These are phyloP conservation scores for Mactra quadrangularis DNA, from an alignment of 1,140 invertebrate genomes.

Conservation along the genomic window DNA sequence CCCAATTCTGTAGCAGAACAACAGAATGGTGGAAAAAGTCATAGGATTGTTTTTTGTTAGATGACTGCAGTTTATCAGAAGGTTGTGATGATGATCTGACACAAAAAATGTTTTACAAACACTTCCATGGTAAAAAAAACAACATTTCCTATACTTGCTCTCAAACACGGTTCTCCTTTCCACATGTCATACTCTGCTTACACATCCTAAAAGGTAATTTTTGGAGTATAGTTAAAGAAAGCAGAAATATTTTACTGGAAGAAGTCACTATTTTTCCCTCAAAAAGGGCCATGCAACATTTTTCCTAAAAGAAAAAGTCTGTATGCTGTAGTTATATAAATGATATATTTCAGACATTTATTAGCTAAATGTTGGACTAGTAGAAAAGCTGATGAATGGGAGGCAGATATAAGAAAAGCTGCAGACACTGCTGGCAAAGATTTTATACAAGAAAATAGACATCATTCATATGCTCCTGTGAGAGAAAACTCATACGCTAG, in stretches of 20 bases:
- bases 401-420: slow-evolving; percentile 89
- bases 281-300: too few species aligned
- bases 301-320: neutral
- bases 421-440: slow-evolving; percentile 86
- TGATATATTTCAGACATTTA: slow-evolving; percentile 88
- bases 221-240: neutral
- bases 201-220: too few species aligned
- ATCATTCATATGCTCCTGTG: slow-evolving; percentile 93
- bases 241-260: neutral
- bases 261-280: neutral
- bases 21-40: too few species aligned
- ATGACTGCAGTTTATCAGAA: too few species aligned
- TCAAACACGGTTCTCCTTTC: too few species aligned
- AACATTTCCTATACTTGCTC: too few species aligned
- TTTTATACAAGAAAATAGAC: slow-evolving; percentile 86
- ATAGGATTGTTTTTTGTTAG: too few species aligned
- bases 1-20: too few species aligned
- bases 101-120: too few species aligned
- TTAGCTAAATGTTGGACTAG: slow-evolving; percentile 94
- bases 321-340: neutral
- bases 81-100: too few species aligned
- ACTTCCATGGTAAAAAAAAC: too few species aligned
- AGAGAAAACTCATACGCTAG: slow-evolving; percentile 87
- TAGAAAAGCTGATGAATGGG: slow-evolving; percentile 93
- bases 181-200: too few species aligned